Base-by-base conservation (phyloP, 2,888 invertebrate species). In the Zelleria hepariella region DNA sequence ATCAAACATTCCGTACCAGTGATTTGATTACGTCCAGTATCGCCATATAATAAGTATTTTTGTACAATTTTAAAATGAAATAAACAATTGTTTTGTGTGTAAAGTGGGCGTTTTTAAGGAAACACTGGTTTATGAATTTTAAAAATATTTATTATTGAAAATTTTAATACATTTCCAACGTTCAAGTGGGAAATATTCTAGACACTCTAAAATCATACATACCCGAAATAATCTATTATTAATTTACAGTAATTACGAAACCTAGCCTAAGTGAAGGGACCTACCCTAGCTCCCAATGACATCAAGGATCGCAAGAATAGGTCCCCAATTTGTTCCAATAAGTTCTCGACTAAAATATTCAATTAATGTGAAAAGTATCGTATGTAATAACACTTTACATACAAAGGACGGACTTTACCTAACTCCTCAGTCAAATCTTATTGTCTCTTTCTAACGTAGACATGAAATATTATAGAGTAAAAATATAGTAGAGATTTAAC, bases 141-240 rank as follows among this genome's bases (percentile, higher is more conserved):
- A 58, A 68, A 67, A 73, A 70, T 73, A 76, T 82, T 86, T 85
- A 84, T 84, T 86, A 74, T 69, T 66, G 70, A 78, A 78, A 71
- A 72, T 80, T 86, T 86, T 84, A 86, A 86, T 86, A 87, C 81
- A 86, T 74, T 68, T 79, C 75, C 71, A 71, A 77, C 68, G 77
- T 74, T 74, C 74, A 75, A 76, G 51, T 59, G 32, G n/a, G 26
- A 42, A 27, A 25, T 51, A 78, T 69, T 74, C 75, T 73, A 68
- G 65, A 68, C 70, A 72, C 70, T 64, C 66, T 65, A 53, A 53
- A 52, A n/a, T 52, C 42, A 52, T 52, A 52, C 51, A 58, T 53
- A 58, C 58, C 58, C 58, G 32, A 58, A 65, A 63, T 65, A 60
- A 64, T 56, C 68, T 68, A 70, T 66, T 64, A 70, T 68, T 67